Evolutionary conservation across 64 coral and sea anemone species (phyloP).

Genomic region (Hydrozoanthus tunicans): DNA sequence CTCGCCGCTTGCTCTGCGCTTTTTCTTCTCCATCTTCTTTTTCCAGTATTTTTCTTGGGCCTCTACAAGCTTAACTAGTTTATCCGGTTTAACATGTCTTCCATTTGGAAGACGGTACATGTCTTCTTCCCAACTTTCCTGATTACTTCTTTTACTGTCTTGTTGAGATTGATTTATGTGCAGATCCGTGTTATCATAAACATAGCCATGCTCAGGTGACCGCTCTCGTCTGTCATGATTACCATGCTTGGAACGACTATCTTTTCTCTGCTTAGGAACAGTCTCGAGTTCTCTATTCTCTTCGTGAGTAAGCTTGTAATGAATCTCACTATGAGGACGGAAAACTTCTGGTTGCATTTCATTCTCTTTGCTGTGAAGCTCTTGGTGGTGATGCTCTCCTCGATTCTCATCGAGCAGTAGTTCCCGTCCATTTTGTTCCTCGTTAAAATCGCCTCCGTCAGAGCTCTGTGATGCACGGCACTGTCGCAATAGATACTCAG

Average conservation of each 20-base stretch:
- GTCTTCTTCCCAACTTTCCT: constrained; percentile 25
- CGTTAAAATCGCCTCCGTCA: constrained; percentile 49
- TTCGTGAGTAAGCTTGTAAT: background rate
- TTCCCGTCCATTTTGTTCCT: background rate
- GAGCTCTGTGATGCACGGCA: constrained; percentile 60
- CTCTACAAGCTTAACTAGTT: constrained; percentile 52
- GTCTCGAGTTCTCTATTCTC: background rate
- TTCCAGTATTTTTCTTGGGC: constrained; percentile 74
- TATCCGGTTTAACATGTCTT: constrained; percentile 47
- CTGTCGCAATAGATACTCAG: constrained; percentile 72
- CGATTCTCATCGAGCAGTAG: background rate
- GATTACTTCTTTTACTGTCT: background rate
- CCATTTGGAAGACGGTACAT: constrained; percentile 36
- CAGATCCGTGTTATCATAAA: background rate
- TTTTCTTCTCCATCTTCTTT: constrained; percentile 58
- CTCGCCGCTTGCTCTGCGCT: constrained; percentile 15
- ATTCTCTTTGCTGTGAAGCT: background rate
- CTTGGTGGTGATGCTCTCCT: background rate
- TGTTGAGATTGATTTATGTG: constrained; percentile 3
- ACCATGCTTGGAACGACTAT: background rate
- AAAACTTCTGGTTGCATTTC: background rate
- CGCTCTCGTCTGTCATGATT: background rate
- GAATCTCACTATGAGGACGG: background rate
- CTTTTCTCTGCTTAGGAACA: background rate
- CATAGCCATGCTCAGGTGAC: background rate